Percentiles rank a stretch among this genome's conserved stretches.
phyloP scores from a whole-genome alignment of 2,888 invertebrate species.

The Saturnia japonica region DNA sequence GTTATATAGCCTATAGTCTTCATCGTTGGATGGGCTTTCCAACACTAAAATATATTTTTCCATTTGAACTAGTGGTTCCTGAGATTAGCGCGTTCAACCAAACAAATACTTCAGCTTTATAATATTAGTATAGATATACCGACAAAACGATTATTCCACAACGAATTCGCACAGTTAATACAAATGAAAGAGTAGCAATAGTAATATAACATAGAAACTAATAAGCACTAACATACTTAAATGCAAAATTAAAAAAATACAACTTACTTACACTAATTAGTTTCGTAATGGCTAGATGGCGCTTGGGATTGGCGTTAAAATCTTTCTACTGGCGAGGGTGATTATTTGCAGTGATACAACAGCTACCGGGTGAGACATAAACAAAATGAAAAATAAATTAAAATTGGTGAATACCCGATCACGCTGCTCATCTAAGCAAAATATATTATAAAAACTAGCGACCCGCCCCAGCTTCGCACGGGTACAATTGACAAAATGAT shows the following conservation, averaged over 20 bases:
- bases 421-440: not conserved
- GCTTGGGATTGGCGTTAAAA: slow-evolving; percentile 36
- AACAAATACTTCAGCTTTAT: too few species aligned
- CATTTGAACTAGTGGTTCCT: too few species aligned
- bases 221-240: not conserved
- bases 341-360: slow-evolving; percentile 80
- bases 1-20: too few species aligned
- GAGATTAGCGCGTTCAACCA: too few species aligned
- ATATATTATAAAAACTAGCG: too few species aligned
- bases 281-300: slow-evolving; percentile 34
- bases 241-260: slow-evolving; percentile 21
- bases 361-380: slow-evolving; percentile 69
- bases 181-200: not conserved
- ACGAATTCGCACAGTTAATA: not conserved
- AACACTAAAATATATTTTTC: too few species aligned
- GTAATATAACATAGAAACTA: not conserved
- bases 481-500: too few species aligned
- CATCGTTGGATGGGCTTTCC: too few species aligned
- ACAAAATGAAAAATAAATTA: slow-evolving; percentile 50
- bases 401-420: slow-evolving; percentile 27
- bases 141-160: not conserved
- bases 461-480: too few species aligned
- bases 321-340: slow-evolving; percentile 39
- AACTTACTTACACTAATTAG: slow-evolving; percentile 32
- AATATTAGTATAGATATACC: too few species aligned